Conservation (phyloP, 2,113 vertebrate genomes). For the Sinocyclocheilus maitianheensis region DNA sequence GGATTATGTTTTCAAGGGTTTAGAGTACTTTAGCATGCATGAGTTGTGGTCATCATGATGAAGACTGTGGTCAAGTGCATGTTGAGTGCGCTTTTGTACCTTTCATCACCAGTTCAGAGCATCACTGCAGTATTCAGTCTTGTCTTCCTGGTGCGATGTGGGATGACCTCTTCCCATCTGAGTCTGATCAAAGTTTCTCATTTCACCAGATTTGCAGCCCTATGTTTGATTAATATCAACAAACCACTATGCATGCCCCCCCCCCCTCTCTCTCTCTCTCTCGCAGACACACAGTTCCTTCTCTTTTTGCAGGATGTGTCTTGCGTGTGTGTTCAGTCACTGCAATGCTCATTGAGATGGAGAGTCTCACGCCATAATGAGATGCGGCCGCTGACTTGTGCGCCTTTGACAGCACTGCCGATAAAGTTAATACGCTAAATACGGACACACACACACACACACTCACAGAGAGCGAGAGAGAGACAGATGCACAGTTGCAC, state of each 20-base stretch:
- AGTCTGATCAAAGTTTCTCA: constrained; percentile 69
- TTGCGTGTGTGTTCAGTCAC: constrained; percentile 76
- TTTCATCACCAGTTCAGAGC: constrained; percentile 51
- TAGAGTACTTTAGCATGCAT: neutral
- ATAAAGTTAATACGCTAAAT: constrained; percentile 80
- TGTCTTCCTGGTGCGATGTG: constrained; percentile 33
- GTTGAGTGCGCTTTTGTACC: constrained; percentile 32
- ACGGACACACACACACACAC: constrained; percentile 45
- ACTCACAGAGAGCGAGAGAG: neutral
- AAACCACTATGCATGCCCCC: neutral
- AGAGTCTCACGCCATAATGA: constrained; percentile 72
- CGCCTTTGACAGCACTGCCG: constrained; percentile 69
- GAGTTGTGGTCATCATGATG: constrained; percentile 21
- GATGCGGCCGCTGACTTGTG: constrained; percentile 67
- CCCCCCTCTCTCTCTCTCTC: neutral
- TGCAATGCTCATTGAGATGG: constrained; percentile 48
- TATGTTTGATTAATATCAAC: constrained; percentile 42
- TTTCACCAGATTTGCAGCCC: constrained; percentile 47
- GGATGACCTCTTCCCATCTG: constrained; percentile 9
- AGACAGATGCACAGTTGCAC: constrained; percentile 37
- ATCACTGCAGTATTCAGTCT: constrained; percentile 73
- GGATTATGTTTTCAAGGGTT: neutral
- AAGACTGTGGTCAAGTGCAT: constrained; percentile 14
- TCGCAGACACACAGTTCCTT: constrained; percentile 16
- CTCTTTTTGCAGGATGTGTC: constrained; percentile 30